Evolutionary conservation across 2,113 vertebrate species (phyloP).

Genomic region (Choloepus hoffmanni): DNA sequence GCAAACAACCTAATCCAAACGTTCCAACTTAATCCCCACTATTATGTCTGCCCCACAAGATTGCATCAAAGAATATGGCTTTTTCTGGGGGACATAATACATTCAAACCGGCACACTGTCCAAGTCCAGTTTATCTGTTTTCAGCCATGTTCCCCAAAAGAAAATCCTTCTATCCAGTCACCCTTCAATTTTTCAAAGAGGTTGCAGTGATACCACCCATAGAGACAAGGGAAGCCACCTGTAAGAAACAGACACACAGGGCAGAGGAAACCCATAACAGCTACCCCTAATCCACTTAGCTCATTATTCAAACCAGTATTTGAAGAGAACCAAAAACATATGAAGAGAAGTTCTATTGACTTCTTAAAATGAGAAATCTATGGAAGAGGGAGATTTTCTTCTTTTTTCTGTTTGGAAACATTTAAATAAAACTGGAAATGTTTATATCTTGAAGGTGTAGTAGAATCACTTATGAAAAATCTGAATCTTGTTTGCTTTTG

Average conservation of each 20-base stretch:
- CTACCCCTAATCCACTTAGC: neutral
- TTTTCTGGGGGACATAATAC: too few species aligned
- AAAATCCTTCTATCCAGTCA: neutral
- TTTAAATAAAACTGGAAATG: constrained; percentile 72
- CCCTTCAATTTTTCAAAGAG: neutral
- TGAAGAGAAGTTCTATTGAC: neutral
- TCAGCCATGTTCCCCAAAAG: rapidly evolving
- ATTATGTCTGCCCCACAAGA: too few species aligned
- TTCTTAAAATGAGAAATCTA: neutral
- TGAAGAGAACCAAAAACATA: neutral
- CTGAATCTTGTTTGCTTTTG: constrained; percentile 71
- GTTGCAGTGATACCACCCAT: neutral
- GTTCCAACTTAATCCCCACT: too few species aligned
- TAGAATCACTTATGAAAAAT: constrained; percentile 69
- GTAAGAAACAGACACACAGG: neutral
- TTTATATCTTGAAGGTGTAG: constrained; percentile 71
- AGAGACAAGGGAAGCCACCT: neutral
- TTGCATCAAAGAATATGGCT: too few species aligned
- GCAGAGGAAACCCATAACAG: neutral
- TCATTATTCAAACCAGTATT: neutral
- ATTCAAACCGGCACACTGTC: too few species aligned
- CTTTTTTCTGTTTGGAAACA: constrained; percentile 72
- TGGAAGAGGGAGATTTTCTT: constrained; percentile 5
- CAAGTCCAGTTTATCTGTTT: neutral
- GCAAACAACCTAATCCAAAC: too few species aligned